A percentile compares a stretch with the other conserved stretches of the same genome.
Evolutionary conservation across 2,888 invertebrate species (phyloP).

Genomic region (Eupithecia centaureata): DNA sequence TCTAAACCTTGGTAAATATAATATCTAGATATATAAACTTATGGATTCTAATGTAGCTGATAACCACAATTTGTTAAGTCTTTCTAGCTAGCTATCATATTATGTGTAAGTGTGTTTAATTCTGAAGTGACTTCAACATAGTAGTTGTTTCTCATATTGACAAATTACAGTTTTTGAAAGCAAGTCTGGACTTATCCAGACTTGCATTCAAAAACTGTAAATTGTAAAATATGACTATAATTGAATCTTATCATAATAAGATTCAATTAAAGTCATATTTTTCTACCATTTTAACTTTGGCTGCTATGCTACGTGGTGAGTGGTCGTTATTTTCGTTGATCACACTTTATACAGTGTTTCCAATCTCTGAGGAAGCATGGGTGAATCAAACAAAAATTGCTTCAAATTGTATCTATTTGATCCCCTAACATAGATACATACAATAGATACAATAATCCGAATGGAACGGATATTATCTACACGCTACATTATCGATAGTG

Average conservation of each 20-base stretch:
- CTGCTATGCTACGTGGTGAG: not conserved
- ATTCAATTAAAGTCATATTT: not conserved
- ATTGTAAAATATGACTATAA: too few species aligned
- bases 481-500: constrained; percentile 2
- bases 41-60: not conserved
- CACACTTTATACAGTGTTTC: not conserved
- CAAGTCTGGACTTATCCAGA: not conserved
- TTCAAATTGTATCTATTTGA: not conserved
- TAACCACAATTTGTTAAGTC: not conserved
- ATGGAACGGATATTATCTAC: not conserved
- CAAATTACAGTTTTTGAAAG: not conserved
- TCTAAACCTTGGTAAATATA: constrained; percentile 8
- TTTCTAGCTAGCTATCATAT: not conserved
- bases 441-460: not conserved
- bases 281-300: not conserved
- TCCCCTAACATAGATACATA: not conserved
- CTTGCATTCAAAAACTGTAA: not conserved
- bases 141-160: not conserved
- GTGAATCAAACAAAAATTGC: not conserved
- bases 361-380: not conserved
- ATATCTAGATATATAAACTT: not conserved
- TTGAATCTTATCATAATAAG: too few species aligned
- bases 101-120: not conserved
- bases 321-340: not conserved
- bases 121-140: not conserved